Evolutionary conservation across 2,888 invertebrate genomes (phyloP).

Genomic region (Rhogogaster chlorosoma): DNA sequence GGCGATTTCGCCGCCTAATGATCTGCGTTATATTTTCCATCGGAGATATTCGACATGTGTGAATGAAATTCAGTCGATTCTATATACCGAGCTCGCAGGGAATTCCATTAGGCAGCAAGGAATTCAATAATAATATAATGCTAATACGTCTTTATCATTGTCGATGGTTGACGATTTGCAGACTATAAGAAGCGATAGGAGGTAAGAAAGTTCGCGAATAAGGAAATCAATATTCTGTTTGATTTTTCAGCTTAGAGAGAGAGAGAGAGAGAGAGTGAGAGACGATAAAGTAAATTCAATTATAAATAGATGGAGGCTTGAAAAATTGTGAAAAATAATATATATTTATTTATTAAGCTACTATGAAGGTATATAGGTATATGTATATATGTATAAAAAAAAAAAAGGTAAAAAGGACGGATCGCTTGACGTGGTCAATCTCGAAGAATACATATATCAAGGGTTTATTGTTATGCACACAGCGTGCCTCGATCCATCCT

Average conservation of each 20-base stretch:
- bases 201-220: neutral
- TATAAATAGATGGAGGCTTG: too few species aligned
- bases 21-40: too few species aligned
- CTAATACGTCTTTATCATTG: neutral
- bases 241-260: too few species aligned
- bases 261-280: neutral
- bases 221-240: too few species aligned
- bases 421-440: conserved; percentile 17
- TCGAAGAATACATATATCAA: conserved; percentile 19
- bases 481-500: conserved; percentile 10
- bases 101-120: neutral
- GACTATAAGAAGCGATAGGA: neutral
- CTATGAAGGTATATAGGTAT: too few species aligned
- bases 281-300: too few species aligned
- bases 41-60: too few species aligned
- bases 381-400: neutral
- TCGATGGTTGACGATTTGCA: neutral
- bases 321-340: too few species aligned
- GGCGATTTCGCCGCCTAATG: too few species aligned
- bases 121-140: conserved; percentile 26
- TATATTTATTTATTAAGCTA: neutral
- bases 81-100: neutral
- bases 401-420: neutral
- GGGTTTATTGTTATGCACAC: conserved; percentile 23
- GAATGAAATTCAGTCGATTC: neutral